Evolutionary conservation across 2,888 invertebrate genomes (phyloP), one percentile per base, ranked within the genome.

Genomic region (Biston betularia): DNA sequence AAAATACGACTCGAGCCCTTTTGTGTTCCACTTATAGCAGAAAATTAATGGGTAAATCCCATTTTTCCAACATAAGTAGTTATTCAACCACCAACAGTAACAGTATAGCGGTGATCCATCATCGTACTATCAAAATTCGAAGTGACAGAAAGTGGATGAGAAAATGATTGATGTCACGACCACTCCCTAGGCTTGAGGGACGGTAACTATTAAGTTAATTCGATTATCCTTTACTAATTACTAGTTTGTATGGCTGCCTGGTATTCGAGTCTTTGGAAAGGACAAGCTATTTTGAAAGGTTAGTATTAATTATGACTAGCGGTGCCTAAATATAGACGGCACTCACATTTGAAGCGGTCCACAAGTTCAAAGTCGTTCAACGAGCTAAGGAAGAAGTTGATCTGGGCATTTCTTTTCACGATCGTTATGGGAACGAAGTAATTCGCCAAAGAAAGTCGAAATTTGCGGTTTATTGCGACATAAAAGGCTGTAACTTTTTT

Each of bases 101-200:
- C 76, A 76, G 73, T 70, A 63, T 80, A 80, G 79, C 78, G 82
- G 82, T 79, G 84, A 90, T 93, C 92, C 85, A 93, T 93, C 92
- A 92, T 82, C 75, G 71, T 78, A 80, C 81, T 88, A 92, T 92
- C 91, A 90, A 91, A 92, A 89, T 90, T 92, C 88, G 88, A 90
- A 89, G 90, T 89, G 92, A 92, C 91, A 89, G 82, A 88, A 89
- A 92, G 89, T 92, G 89, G 90, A 92, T 89, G 89, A 89, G 89
- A 88, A 87, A 87, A 89, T 92, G 93, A 93, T 93, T 91, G 90
- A 93, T 93, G 90, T 76, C 34, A 50, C 77, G 80, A 78, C 83
- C 84, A 85, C 83, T 86, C 83, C 83, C 82, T 75, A 73, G 82
- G 85, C 80, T 79, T 81, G 79, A 82, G 77, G 75, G 76, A 76